These are phyloP conservation scores for Gnathonemus echidnorhynchus DNA, from an alignment of 2,113 vertebrate species.

Conservation along the genomic window DNA sequence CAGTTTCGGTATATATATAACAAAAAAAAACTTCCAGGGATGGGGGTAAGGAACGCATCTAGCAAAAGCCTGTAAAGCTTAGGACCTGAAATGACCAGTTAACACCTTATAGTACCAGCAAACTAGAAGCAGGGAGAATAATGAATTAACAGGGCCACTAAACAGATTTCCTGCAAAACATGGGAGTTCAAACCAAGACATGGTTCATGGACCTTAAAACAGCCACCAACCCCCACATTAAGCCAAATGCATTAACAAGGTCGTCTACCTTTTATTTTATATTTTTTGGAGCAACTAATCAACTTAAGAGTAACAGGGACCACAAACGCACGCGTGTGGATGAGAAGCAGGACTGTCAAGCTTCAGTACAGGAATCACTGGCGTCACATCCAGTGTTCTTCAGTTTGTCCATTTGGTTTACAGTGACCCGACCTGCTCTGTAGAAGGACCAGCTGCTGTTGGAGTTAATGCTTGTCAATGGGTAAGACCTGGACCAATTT, in stretches of 20 bases:
- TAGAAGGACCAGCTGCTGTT: background rate
- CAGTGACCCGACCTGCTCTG: background rate
- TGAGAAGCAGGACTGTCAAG: background rate
- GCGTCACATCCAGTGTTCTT: background rate
- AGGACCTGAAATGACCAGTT: background rate
- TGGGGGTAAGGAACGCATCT: background rate
- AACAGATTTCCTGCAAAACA: background rate
- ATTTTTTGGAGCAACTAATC: background rate
- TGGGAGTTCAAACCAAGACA: background rate
- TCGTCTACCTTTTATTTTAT: background rate
- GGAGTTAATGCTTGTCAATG: background rate
- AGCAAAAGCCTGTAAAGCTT: background rate
- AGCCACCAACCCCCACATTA: background rate
- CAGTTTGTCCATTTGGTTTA: background rate
- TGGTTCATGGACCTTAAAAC: background rate
- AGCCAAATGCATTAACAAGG: background rate
- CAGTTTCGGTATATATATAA: background rate
- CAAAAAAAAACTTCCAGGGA: background rate
- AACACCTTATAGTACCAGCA: background rate
- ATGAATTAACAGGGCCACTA: background rate
- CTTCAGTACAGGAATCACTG: background rate
- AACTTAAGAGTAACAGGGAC: background rate
- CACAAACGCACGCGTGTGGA: background rate
- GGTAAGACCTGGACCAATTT: background rate
- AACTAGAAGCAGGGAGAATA: background rate